These are phyloP conservation scores for Synergus japonicus DNA, from an alignment of 2,888 invertebrate species.

Conservation along the genomic window DNA sequence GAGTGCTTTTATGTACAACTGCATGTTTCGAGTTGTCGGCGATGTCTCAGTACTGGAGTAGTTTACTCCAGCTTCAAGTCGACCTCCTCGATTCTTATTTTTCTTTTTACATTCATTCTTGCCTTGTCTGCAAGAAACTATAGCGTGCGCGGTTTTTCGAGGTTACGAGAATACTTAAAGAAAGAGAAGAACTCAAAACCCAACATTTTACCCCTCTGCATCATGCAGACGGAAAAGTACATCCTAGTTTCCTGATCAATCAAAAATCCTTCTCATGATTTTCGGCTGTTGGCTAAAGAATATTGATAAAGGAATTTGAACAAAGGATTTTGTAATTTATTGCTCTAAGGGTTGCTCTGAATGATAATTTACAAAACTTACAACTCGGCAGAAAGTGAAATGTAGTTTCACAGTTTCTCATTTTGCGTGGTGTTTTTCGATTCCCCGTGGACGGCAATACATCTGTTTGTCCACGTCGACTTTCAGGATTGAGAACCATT, in stretches of 20 bases:
- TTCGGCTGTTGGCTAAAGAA: too few species aligned
- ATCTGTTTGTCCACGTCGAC: constrained; percentile 75
- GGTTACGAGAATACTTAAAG: not conserved
- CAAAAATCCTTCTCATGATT: not conserved
- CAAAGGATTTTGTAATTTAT: too few species aligned
- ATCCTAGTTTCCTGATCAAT: not conserved
- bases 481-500: constrained; percentile 67
- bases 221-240: not conserved
- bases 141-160: constrained; percentile 1
- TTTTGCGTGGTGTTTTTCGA: constrained; percentile 37
- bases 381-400: not conserved
- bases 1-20: constrained; percentile 65
- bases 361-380: not conserved
- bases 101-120: constrained; percentile 54
- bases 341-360: too few species aligned
- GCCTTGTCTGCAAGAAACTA: not conserved
- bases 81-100: constrained; percentile 55
- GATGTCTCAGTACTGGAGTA: constrained; percentile 66
- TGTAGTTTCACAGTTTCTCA: not conserved
- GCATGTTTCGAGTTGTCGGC: constrained; percentile 62
- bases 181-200: not conserved
- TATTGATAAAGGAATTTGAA: too few species aligned
- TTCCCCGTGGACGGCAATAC: constrained; percentile 69
- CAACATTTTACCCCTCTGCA: not conserved
- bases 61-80: constrained; percentile 58